These are phyloP conservation scores for Australoheros facetus DNA, from an alignment of 2,797 vertebrate species.

Conservation along the genomic window DNA sequence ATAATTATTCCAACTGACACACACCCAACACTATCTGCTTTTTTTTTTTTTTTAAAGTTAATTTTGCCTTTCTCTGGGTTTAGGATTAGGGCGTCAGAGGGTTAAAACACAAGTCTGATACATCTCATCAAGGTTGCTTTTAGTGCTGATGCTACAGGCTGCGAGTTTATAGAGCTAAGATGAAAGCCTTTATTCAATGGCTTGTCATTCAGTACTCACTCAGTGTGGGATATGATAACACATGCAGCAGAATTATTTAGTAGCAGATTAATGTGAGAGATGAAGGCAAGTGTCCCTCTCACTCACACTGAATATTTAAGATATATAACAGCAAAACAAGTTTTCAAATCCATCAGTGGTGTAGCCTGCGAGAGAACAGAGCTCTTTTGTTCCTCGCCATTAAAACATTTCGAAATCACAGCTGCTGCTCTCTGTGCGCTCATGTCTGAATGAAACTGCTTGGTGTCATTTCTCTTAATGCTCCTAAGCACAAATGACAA, in stretches of 20 bases:
- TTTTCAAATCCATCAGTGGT: constrained; percentile 4
- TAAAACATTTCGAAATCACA: not conserved
- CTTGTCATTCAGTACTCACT: not conserved
- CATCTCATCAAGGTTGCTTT: not conserved
- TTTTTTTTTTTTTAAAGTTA: not conserved
- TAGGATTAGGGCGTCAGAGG: not conserved
- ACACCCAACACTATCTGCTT: not conserved
- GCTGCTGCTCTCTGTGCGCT: not conserved
- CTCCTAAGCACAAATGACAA: not conserved
- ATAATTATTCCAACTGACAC: not conserved
- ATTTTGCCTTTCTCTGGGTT: not conserved
- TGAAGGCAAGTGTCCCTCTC: not conserved
- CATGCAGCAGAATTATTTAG: not conserved
- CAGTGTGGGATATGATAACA: not conserved
- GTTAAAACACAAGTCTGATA: no score
- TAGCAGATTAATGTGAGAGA: constrained; percentile 5
- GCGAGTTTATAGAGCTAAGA: not conserved
- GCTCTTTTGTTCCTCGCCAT: not conserved
- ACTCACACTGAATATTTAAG: constrained; percentile 6
- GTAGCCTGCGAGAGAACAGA: not conserved
- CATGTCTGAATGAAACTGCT: not conserved
- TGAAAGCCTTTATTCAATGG: not conserved
- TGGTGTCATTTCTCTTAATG: constrained; percentile 2
- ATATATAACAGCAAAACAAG: not conserved
- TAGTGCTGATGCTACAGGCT: not conserved